Evolutionary conservation across 2,113 vertebrate species (phyloP).

Genomic region (Scopus umbretta): DNA sequence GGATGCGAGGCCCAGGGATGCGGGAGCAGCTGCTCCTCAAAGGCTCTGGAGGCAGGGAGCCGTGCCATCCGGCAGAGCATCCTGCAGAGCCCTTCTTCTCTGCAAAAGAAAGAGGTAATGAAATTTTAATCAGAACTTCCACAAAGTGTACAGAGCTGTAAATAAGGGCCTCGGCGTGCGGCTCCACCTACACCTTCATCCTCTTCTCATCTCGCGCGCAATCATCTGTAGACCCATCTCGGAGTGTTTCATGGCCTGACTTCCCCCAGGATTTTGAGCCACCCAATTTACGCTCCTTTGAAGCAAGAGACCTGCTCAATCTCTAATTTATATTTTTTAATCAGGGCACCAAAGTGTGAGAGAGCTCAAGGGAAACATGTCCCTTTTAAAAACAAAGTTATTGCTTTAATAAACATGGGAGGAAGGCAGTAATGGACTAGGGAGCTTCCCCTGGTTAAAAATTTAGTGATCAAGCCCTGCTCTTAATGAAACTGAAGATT

Average conservation of each 20-base stretch:
- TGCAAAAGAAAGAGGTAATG: not conserved
- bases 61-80: not conserved
- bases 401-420: slow-evolving; percentile 65
- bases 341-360: not conserved
- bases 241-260: not conserved
- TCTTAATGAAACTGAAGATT: slow-evolving; percentile 7
- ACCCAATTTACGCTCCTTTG: not conserved
- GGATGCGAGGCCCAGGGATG: fast-evolving
- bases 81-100: not conserved
- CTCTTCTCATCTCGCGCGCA: not conserved
- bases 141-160: not conserved
- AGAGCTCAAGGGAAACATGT: slow-evolving; percentile 24
- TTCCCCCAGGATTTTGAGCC: not conserved
- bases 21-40: not conserved
- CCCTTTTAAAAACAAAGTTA: slow-evolving; percentile 65
- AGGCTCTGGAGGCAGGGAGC: not conserved
- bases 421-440: not conserved
- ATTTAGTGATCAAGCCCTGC: not conserved
- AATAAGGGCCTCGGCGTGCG: not conserved
- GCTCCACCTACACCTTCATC: not conserved
- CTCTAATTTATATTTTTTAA: slow-evolving; percentile 65
- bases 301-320: not conserved
- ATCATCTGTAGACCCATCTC: not conserved
- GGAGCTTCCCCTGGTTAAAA: slow-evolving; percentile 32
- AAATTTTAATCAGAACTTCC: not conserved